Evolutionary conservation across 2,113 vertebrate genomes (phyloP).

Genomic region (rabbit (Oryctolagus cuniculus)): mOryCun1.1 NC_091432.1:69302501-69303000

Average conservation of each 20-base stretch:
- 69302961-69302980: background rate
- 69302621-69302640: background rate
- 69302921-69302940: background rate
- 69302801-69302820: too few relatives aligned
- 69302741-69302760: background rate
- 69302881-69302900: background rate
- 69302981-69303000: background rate
- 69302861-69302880: background rate
- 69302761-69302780: background rate
- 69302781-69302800: background rate
- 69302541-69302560: conserved; percentile 20
- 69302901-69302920: background rate
- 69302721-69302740: background rate
- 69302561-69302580: background rate
- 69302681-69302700: background rate
- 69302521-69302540: conserved; percentile 71
- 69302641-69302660: background rate
- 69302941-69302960: background rate
- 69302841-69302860: background rate
- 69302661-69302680: background rate
- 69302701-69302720: background rate
- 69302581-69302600: background rate
- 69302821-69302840: background rate
- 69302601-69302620: background rate
- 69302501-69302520: conserved; percentile 51